Evolutionary conservation across 1,140 invertebrate species (phyloP), one percentile per base, ranked within the genome.

Genomic region (Conus betulinus): DNA sequence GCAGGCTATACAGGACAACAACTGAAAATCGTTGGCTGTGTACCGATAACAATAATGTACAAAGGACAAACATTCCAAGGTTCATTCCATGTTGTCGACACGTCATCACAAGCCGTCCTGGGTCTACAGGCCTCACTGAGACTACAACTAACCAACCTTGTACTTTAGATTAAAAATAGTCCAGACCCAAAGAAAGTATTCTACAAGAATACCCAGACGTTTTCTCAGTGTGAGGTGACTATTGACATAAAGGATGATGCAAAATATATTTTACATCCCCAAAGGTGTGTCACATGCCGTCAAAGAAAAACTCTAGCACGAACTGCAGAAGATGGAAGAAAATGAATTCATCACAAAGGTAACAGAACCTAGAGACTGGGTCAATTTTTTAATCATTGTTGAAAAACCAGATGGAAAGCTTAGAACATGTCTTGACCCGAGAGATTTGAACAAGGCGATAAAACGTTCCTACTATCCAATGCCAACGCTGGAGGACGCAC

Each of bases 351-450:
- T 93, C 74, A 51, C 27, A 15, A 90, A 92, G 25, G 90, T 93
- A 6, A 85, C 67, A 20, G 82, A 88, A 57, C 92, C 89, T 1
- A 92, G 90, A 27, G 87, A 91, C 2, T 92, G 89, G 91, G 92
- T 93, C 15, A 92, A 90, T 85, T 88, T 89, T 10, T 20, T 91
- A 2, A 53, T 91, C 11, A 88, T 90, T 0, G 83, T 90, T 0
- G 85, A 89, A 71, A 92, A 85, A 84, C 86, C 78, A 67, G n/a
- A n/a, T 82, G 93, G 93, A 74, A 89, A 94, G 78, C 96, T 76
- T 96, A 89, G 96, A 84, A 93, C 96, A 55, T 96, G 96, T 91
- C 87, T 96, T 27, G 96, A 96, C 92, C 96, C 96, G 8, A 92
- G 89, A 71, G 93, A 96, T 84, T 92, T n/a, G 84, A 96, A 96